phyloP scores from a whole-genome alignment of 1,140 invertebrate genomes.

The Triops cancriformis region DNA sequence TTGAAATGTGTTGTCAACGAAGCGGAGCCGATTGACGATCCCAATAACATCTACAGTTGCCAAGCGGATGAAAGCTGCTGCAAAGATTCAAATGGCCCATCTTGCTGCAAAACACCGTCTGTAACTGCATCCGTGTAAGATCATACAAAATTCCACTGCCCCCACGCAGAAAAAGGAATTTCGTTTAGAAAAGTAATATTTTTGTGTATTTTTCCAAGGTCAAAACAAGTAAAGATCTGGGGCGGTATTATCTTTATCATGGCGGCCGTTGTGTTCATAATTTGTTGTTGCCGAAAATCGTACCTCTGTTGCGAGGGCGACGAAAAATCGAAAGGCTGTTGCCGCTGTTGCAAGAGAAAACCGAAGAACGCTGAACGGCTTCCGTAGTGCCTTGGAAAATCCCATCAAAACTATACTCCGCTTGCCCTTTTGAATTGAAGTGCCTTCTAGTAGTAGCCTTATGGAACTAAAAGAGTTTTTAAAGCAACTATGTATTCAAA shows the following conservation, averaged over 20 bases:
- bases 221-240: slow-evolving; percentile 21
- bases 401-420: background rate
- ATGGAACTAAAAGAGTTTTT: background rate
- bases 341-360: background rate
- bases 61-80: slow-evolving; percentile 31
- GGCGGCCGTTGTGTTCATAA: slow-evolving; percentile 12
- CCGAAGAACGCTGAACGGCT: background rate
- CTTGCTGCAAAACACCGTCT: slow-evolving; percentile 30
- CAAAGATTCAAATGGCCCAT: slow-evolving; percentile 33
- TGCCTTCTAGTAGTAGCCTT: background rate
- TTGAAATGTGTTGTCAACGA: slow-evolving; percentile 28
- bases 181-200: too few species aligned
- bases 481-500: too few species aligned
- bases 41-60: slow-evolving; percentile 34
- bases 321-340: background rate
- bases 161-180: too few species aligned
- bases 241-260: slow-evolving; percentile 15
- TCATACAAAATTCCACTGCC: background rate
- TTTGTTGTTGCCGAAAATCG: slow-evolving; percentile 22
- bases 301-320: slow-evolving; percentile 11
- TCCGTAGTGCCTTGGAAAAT: background rate
- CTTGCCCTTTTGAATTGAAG: background rate
- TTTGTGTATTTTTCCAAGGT: background rate
- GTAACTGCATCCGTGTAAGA: background rate
- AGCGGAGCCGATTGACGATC: slow-evolving; percentile 27